Base-by-base conservation (phyloP, 2,888 invertebrate species). In the Clitarchus hookeri region DNA sequence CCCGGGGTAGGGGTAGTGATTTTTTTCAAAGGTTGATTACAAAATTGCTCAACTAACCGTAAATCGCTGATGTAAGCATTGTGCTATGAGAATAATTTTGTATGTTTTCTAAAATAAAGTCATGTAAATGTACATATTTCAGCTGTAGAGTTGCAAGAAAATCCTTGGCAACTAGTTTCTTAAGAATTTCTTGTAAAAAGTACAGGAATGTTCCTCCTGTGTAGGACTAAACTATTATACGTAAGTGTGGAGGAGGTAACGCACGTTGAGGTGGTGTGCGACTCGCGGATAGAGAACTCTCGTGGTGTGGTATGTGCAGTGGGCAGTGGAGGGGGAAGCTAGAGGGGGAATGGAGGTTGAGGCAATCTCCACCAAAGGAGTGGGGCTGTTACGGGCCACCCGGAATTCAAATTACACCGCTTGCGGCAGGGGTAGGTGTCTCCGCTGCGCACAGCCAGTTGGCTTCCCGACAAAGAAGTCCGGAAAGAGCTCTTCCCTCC, bases 341-440 rank as follows among this genome's bases (percentile, higher is more conserved):
- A 36, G 6, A n/a, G 65, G n/a, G 65, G 65, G 65, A 23, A n/a
- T 2, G 8, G 65, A n/a, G 65, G 53, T 53, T 53, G 53, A 53
- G 1, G 65, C 65, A 65, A 65, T 65, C 65, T 65, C 65, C 65
- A 65, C 65, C 65, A 65, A 65, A 65, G 65, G 65, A 65, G 65
- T n/a, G 16, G 23, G 65, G 65, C 65, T 65, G 65, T 65, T 65
- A 6, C 65, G 65, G 19, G 23, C 13, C 65, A 65, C 65, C 65
- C 65, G 65, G 65, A 65, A 65, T 65, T 65, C 65, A 65, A 65
- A 65, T 65, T 65, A 65, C 65, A 65, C 65, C 65, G 65, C 65
- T 65, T 65, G 65, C 16, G 65, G 65, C 65, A 65, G 65, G 65
- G 65, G 65, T 65, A 65, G 65, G 65, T 65, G 65, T 65, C 65